Base-by-base conservation (phyloP, 2,888 invertebrate species). In the Agonopterix subpropinquella region DNA sequence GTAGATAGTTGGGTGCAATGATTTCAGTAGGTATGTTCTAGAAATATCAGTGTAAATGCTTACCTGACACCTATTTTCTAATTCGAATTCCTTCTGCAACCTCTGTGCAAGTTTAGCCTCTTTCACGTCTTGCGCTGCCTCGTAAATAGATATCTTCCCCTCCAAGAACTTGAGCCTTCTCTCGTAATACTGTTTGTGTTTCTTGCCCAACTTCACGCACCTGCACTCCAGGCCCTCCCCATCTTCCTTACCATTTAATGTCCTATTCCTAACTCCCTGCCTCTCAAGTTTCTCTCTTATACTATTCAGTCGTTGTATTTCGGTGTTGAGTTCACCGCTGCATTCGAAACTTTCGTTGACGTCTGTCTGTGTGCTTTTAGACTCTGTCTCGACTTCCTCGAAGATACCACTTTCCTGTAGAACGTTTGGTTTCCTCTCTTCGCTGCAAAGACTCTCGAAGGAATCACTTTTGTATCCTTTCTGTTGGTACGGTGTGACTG, bases 381-480 rank as follows among this genome's bases (percentile, higher is more conserved):
- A 74, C 53, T 86, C 86, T 50, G 85, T 82, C 57, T 89, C 89
- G 36, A 82, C 89, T 44, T 88, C 92, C 64, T 92, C 93, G 64
- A 93, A 94, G 57, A 94, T 93, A 28, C 94, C 94, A 63, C 93
- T 93, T 66, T 94, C 94, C 65, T 93, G 93, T 35, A 94, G 80
- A 63, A 92, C 83, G 62, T 85, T 90, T 58, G 86, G 90, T 77
- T 80, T 91, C 70, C 77, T 83, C 52, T 89, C 89, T 53, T 87
- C 85, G 52, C 68, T 73, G 57, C 82, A 81, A 51, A 88, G 77
- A 59, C 83, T 86, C 56, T 88, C 87, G 44, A 88, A 69, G 47
- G 84, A 88, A 58, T 83, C 86, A 57, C 80, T 75, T 73, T 89
- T 81, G 73, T 84, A 77, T 56, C 88, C 80, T 72, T 89, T 80